Evolutionary conservation across 2,888 invertebrate species (phyloP).

Genomic region (Cancer borealis): DNA sequence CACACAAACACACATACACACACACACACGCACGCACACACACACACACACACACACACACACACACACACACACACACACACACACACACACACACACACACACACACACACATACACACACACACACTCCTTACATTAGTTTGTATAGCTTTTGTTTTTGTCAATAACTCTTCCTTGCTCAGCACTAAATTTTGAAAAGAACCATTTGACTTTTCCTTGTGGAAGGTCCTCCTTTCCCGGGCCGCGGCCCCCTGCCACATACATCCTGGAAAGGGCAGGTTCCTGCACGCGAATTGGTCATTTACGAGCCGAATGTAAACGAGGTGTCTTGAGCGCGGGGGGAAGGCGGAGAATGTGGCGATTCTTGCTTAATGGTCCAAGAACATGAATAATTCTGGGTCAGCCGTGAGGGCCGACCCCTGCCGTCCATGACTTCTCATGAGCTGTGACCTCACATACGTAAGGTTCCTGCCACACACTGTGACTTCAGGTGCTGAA

Average conservation of each 20-base stretch:
- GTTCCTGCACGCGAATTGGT: constrained; percentile 13
- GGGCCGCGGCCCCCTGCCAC: background rate
- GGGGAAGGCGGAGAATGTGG: constrained; percentile 45
- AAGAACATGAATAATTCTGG: constrained; percentile 61
- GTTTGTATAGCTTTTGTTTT: background rate
- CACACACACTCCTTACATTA: background rate
- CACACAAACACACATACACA: constrained; percentile 11
- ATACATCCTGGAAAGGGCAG: background rate
- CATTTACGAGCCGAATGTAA: constrained; percentile 37
- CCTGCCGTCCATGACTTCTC: constrained; percentile 21
- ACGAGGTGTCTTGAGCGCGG: constrained; percentile 41
- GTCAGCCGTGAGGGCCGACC: background rate
- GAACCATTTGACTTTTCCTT: background rate
- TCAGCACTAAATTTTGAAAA: background rate
- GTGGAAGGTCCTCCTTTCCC: background rate
- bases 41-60: background rate
- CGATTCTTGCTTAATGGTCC: constrained; percentile 52
- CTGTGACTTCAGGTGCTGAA: background rate
- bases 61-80: too few relatives aligned
- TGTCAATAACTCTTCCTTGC: background rate
- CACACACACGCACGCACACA: background rate
- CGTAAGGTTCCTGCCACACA: background rate
- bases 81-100: too few relatives aligned
- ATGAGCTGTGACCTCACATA: constrained; percentile 2
- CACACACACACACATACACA: too few relatives aligned